These are phyloP conservation scores for Aphaenogaster floridana DNA, from an alignment of 1,140 invertebrate genomes.

Conservation along the genomic window DNA sequence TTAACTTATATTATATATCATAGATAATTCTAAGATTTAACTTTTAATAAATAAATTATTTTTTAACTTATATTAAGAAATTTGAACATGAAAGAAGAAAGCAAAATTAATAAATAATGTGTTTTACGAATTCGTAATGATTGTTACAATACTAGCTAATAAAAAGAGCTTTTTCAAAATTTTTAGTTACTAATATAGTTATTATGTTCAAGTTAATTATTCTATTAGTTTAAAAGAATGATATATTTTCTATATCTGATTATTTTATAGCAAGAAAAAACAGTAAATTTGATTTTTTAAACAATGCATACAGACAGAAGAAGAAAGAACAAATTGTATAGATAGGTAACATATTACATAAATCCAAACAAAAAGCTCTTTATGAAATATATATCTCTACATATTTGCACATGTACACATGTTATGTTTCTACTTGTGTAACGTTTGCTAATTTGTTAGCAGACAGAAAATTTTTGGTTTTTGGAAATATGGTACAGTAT, in stretches of 20 bases:
- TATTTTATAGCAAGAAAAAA: neutral
- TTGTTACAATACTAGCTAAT: neutral
- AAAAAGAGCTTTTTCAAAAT: neutral
- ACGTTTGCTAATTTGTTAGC: constrained; percentile 10
- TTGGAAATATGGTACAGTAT: constrained; percentile 25
- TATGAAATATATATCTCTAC: constrained; percentile 21
- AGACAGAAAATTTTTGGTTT: constrained; percentile 7
- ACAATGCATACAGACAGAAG: constrained; percentile 29
- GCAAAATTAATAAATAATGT: constrained; percentile 28
- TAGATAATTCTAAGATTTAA: neutral
- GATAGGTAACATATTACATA: constrained; percentile 19
- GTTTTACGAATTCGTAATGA: constrained; percentile 1
- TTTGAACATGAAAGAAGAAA: constrained; percentile 10
- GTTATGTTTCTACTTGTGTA: constrained; percentile 16
- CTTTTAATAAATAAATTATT: constrained; percentile 12
- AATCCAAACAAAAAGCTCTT: constrained; percentile 34
- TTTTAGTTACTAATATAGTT: neutral
- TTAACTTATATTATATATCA: constrained; percentile 4
- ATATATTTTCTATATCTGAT: constrained; percentile 1
- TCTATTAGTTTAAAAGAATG: neutral
- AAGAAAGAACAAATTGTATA: constrained; percentile 39
- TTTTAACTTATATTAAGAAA: constrained; percentile 30
- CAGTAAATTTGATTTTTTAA: neutral
- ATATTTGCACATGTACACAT: constrained; percentile 20
- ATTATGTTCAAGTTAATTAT: neutral